phyloP scores from a whole-genome alignment of 1,140 invertebrate species.

The Hypothenemus hampei region DNA sequence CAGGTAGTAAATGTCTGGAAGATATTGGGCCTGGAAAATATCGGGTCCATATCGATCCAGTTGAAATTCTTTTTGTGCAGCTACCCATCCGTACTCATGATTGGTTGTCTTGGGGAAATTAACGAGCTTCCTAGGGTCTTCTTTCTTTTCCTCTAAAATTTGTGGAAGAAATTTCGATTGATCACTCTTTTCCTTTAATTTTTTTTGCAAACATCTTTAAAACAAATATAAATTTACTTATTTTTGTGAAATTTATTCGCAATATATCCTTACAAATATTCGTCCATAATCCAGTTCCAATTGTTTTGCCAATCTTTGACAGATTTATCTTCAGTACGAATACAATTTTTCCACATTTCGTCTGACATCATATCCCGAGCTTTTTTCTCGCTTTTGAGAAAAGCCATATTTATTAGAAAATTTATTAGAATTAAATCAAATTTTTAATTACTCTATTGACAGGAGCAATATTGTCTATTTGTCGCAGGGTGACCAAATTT shows the following conservation, averaged over 20 bases:
- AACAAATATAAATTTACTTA: too few species aligned
- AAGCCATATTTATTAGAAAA: conserved; percentile 21
- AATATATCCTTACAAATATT: conserved; percentile 19
- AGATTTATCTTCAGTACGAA: conserved; percentile 22
- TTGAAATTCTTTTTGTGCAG: conserved; percentile 26
- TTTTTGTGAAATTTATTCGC: background rate
- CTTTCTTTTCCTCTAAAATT: conserved; percentile 9
- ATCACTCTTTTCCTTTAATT: conserved; percentile 23
- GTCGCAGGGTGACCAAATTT: too few species aligned
- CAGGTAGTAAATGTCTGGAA: conserved; percentile 24
- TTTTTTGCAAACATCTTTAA: conserved; percentile 13
- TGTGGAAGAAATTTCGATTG: conserved; percentile 22
- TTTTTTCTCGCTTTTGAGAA: conserved; percentile 23
- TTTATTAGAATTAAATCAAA: too few species aligned
- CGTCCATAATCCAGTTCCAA: conserved; percentile 28
- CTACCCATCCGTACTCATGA: conserved; percentile 34
- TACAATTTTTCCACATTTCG: conserved; percentile 27
- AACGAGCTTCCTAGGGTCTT: conserved; percentile 16
- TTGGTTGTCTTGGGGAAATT: conserved; percentile 30
- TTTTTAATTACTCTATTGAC: too few species aligned
- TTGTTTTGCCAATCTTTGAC: conserved; percentile 20
- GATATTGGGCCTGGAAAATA: conserved; percentile 17
- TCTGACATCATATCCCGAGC: conserved; percentile 23
- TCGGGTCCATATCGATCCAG: conserved; percentile 32
- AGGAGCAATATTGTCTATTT: too few species aligned